Base-by-base conservation (phyloP, 1,140 invertebrate species). In the Drosophila truncata region DNA sequence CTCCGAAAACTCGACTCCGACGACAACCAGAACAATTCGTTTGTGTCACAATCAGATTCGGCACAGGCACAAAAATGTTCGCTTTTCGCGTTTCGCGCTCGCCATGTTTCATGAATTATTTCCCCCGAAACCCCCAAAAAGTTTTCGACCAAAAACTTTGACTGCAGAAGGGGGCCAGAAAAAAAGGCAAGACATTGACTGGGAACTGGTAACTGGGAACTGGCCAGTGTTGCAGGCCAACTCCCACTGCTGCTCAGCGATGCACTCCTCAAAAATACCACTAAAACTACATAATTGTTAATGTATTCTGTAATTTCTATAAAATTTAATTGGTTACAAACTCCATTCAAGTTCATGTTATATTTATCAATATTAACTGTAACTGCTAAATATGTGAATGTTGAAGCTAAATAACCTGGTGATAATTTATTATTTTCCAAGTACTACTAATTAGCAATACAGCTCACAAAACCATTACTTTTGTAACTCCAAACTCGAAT, bases 11-110 rank as follows among this genome's bases (percentile, higher is more conserved):
- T 49, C 66, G 70, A 46, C 80, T 41, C 57, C 72, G 82, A 80
- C 82, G 78, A 85, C 82, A 85, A 82, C 69, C 75, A 85, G 85
- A 90, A 90, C 85, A 90, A 90, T 90, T 90, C 85, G 85, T 90
- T 90, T 90, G 78, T 90, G 85, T 90, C 85, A 90, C 85, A 90
- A 90, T 90, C 85, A 90, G 85, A 91, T 90, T 90, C 86, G 86
- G 82, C 80, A 83, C 74, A 74, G 80, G 78, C 80, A 88, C 83
- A 88, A 90, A 88, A 88, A 88, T 88, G 85, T 86, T 86, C 73
- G 64, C 78, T 63, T 79, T 81, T 86, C 82, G 82, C 74, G 63
- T 66, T 86, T 82, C 79, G 83, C 83, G 80, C 82, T 90, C 85
- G 71, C 85, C 78, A 90, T 91, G 82, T 90, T 90, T 90, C 86